Evolutionary conservation across 2,113 vertebrate genomes (phyloP).

Genomic region (Melanostigma gelatinosum): DNA sequence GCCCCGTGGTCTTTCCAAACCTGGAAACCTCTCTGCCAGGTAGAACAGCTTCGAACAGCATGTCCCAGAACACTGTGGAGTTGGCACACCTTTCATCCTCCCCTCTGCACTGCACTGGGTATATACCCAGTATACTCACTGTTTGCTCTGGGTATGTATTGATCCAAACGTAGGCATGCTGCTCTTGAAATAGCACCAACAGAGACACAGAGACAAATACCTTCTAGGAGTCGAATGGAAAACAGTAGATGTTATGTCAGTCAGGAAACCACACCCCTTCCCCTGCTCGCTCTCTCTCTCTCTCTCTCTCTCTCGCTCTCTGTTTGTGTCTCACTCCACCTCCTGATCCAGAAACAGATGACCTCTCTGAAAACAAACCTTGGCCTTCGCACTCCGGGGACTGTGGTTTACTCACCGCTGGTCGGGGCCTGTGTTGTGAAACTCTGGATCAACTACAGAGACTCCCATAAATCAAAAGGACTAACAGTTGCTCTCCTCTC

Average conservation of each 20-base stretch:
- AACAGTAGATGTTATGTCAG: conserved; percentile 46
- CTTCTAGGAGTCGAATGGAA: conserved; percentile 41
- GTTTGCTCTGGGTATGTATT: conserved; percentile 70
- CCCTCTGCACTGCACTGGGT: conserved; percentile 60
- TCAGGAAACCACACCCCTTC: conserved; percentile 27
- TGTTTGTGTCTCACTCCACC: conserved; percentile 26
- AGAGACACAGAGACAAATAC: conserved; percentile 37
- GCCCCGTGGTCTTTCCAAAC: neutral
- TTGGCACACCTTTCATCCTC: conserved; percentile 47
- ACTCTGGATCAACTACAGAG: conserved; percentile 45
- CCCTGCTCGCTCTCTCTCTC: neutral
- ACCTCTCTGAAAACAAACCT: conserved; percentile 69
- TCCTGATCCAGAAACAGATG: conserved; percentile 42
- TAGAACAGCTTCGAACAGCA: conserved; percentile 38
- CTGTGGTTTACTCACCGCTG: conserved; percentile 55
- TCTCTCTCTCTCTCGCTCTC: neutral
- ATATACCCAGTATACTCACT: conserved; percentile 35
- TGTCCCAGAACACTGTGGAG: conserved; percentile 55
- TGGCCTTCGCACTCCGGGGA: conserved; percentile 61
- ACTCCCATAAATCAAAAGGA: conserved; percentile 77
- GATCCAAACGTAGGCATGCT: conserved; percentile 66
- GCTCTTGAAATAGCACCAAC: conserved; percentile 78
- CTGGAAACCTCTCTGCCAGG: conserved; percentile 35
- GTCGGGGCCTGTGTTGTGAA: conserved; percentile 19
- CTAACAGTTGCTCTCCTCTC: conserved; percentile 56